Evolutionary conservation across 2,797 vertebrate species (phyloP).

Genomic region (Acanthis flammea): DNA sequence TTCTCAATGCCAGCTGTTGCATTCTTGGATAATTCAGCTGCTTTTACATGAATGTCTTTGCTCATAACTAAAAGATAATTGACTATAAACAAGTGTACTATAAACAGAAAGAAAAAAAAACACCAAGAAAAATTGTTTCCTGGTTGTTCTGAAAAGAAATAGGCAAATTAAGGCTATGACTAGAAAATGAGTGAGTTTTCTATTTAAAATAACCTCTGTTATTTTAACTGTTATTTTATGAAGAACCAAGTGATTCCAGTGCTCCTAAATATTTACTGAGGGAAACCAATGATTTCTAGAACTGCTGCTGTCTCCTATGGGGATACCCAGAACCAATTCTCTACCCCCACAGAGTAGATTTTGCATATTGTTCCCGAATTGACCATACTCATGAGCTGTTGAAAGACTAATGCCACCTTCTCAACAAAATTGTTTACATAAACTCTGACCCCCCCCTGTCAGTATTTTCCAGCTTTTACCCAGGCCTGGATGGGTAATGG

Average conservation of each 20-base stretch:
- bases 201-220: constrained; percentile 37
- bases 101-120: background rate
- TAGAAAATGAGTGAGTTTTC: constrained; percentile 27
- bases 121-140: background rate
- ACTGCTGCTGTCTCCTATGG: background rate
- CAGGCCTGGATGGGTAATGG: background rate
- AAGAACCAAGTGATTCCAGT: constrained; percentile 34
- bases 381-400: background rate
- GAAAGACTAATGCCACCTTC: background rate
- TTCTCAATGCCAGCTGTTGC: constrained; percentile 20
- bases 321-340: background rate
- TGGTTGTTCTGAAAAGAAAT: background rate
- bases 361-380: background rate
- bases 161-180: constrained; percentile 22
- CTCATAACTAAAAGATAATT: constrained; percentile 57
- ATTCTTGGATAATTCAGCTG: constrained; percentile 8
- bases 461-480: background rate
- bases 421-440: background rate
- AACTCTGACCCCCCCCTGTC: background rate
- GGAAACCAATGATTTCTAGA: constrained; percentile 16
- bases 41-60: background rate
- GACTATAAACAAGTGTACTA: constrained; percentile 21
- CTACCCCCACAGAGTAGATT: background rate
- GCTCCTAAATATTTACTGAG: constrained; percentile 41
- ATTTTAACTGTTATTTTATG: background rate